A percentile compares a stretch with the other conserved stretches of the same genome.
These are phyloP conservation scores for Drosophila tanythrix DNA, from an alignment of 2,888 invertebrate species.

Conservation along the genomic window DNA sequence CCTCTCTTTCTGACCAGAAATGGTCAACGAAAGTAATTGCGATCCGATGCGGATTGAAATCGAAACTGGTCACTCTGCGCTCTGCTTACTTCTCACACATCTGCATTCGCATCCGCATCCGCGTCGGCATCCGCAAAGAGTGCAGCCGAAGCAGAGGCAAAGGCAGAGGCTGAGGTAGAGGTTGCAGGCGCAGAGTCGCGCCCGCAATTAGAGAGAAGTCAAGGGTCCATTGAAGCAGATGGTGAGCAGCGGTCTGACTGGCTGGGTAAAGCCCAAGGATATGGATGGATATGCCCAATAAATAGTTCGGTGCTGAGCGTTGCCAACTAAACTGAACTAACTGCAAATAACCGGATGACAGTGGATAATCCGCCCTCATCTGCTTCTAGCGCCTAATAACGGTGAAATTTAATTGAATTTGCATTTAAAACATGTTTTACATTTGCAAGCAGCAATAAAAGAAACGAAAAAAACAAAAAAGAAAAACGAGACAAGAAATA, in stretches of 20 bases:
- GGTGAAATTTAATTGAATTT: constrained; percentile 70
- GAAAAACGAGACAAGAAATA: constrained; percentile 14
- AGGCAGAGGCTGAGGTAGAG: not conserved
- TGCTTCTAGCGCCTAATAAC: constrained; percentile 12
- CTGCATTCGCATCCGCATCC: constrained; percentile 13
- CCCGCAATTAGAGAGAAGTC: constrained; percentile 54
- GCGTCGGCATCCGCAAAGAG: constrained; percentile 16
- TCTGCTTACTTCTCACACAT: constrained; percentile 1
- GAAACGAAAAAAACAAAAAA: constrained; percentile 22
- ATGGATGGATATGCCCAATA: constrained; percentile 17
- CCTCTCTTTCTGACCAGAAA: not conserved
- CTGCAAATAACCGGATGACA: constrained; percentile 11
- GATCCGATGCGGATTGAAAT: constrained; percentile 30
- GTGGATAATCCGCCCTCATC: constrained; percentile 18
- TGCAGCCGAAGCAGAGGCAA: not conserved
- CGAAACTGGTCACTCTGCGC: constrained; percentile 23
- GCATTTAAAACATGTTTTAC: constrained; percentile 64
- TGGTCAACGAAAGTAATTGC: constrained; percentile 29
- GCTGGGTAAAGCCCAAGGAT: constrained; percentile 45
- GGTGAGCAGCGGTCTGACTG: not conserved
- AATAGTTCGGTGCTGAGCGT: not conserved
- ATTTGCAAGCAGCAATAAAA: constrained; percentile 10
- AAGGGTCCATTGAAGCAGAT: constrained; percentile 23
- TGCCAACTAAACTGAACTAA: constrained; percentile 10
- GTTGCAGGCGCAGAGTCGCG: constrained; percentile 18